These are phyloP conservation scores for Acleris emargana DNA, from an alignment of 2,888 invertebrate genomes.

Conservation along the genomic window DNA sequence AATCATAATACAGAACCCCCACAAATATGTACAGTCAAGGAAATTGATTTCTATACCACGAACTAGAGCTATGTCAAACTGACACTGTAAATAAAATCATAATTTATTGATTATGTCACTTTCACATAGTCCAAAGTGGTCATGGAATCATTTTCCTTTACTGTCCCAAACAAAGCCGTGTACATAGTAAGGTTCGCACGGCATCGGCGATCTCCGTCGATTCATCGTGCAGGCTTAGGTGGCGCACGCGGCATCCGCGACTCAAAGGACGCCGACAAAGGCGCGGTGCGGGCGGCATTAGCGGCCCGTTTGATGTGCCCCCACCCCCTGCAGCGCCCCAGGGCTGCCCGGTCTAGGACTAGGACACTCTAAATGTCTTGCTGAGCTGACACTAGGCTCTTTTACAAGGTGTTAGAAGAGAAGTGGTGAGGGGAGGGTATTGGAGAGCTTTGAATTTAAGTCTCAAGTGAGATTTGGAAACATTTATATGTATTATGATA, in stretches of 20 bases:
- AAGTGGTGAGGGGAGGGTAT: not conserved
- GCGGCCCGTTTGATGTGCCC: constrained; percentile 76
- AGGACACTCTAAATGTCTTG: constrained; percentile 19
- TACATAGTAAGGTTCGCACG: constrained; percentile 32
- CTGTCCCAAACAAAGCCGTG: constrained; percentile 8
- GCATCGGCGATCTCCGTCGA: constrained; percentile 39
- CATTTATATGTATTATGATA: too few species aligned
- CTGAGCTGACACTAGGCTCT: constrained; percentile 9
- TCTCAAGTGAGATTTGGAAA: too few species aligned
- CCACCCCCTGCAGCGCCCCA: constrained; percentile 50
- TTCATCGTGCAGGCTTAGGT: constrained; percentile 48
- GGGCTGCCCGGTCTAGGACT: constrained; percentile 58
- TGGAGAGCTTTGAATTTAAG: too few species aligned
- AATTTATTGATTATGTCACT: too few species aligned
- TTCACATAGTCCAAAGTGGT: too few species aligned
- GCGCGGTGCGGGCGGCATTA: constrained; percentile 79
- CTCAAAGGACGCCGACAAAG: constrained; percentile 83
- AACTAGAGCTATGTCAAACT: too few species aligned
- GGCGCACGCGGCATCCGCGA: constrained; percentile 62
- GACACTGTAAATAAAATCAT: too few species aligned
- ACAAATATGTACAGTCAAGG: constrained; percentile 9
- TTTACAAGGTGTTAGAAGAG: not conserved
- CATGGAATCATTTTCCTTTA: too few species aligned
- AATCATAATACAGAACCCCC: too few species aligned
- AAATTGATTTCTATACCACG: too few species aligned